Evolutionary conservation across 2,797 vertebrate species (phyloP), one percentile per base, ranked within the genome.

Genomic region (Myotis daubentonii): DNA sequence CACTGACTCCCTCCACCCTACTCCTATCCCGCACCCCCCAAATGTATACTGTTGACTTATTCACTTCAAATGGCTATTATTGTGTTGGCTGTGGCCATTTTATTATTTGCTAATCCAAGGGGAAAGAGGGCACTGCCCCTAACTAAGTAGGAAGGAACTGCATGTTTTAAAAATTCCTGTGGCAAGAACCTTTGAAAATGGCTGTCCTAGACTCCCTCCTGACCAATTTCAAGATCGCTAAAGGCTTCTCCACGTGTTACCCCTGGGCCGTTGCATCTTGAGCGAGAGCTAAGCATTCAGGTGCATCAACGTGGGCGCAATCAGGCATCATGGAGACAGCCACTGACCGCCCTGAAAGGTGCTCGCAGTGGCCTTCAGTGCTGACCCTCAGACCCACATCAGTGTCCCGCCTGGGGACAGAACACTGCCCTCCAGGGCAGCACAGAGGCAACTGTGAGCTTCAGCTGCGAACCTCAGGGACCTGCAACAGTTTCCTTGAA

Each of bases 341-440:
- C n/a, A 30, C 2, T 16, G 38, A 60, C 53, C 66, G 23, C 4
- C 28, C 36, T 47, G 8, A 4, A 9, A 16, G 80, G 23, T 0
- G 1, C 38, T 19, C 3, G 0, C 1, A 4, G 10, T 0, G 22
- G 47, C 30, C 22, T 62, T 19, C 1, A 22, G n/a, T 3, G 17
- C 22, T 66, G 22, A 19, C 8, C 16, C 65, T 22, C 51, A 38
- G 65, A 20, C n/a, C 49, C 6, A 1, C 0, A 9, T 20, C 33
- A 6, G 25, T 8, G 55, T 47, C 74, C 15, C 28, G 10, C 23
- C 23, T 6, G 25, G 17, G 44, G 57, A 9, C 25, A 44, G 12
- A 66, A 20, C 4, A 38, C 1, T 1, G 5, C 22, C 4, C 70
- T 22, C 8, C 10, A 53, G 44, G 51, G 25, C 25, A 23, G 22